phyloP scores from a whole-genome alignment of 2,888 invertebrate species.

The Tenthredo distinguenda region DNA sequence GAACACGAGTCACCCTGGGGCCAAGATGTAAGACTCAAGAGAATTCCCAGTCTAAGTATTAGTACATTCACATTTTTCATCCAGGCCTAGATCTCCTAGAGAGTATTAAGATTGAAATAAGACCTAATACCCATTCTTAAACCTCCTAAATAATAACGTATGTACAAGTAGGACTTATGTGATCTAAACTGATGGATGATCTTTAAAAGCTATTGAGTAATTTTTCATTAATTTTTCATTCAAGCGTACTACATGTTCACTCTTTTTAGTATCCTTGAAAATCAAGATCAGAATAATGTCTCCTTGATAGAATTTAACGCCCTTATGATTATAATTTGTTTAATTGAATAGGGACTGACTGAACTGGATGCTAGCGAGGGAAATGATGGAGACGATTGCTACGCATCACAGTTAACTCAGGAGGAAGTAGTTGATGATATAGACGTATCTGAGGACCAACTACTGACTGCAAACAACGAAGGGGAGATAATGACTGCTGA shows the following conservation, averaged over 20 bases:
- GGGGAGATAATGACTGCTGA: slow-evolving; percentile 70
- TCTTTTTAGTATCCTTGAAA: too few relatives aligned
- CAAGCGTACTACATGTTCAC: too few relatives aligned
- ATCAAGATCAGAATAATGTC: too few relatives aligned
- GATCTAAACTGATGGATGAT: too few relatives aligned
- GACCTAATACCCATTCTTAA: background rate
- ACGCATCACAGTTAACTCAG: slow-evolving; percentile 67
- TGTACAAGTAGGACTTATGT: background rate
- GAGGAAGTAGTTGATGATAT: slow-evolving; percentile 71
- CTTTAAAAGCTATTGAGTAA: too few relatives aligned
- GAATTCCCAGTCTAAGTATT: background rate
- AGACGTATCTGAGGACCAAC: slow-evolving; percentile 67
- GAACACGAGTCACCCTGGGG: slow-evolving; percentile 72
- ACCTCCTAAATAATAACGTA: background rate
- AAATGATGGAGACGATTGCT: slow-evolving; percentile 73
- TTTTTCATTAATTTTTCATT: too few relatives aligned
- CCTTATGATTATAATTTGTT: background rate
- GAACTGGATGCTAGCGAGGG: slow-evolving; percentile 71
- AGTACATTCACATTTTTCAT: background rate
- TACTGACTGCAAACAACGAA: slow-evolving; percentile 66
- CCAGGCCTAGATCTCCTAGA: background rate
- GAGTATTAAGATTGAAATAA: background rate
- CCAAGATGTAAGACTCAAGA: slow-evolving; percentile 68
- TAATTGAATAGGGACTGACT: slow-evolving; percentile 63
- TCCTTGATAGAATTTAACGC: too few relatives aligned